These are phyloP conservation scores for Gari tellinella DNA, from an alignment of 2,888 invertebrate genomes.

Conservation along the genomic window DNA sequence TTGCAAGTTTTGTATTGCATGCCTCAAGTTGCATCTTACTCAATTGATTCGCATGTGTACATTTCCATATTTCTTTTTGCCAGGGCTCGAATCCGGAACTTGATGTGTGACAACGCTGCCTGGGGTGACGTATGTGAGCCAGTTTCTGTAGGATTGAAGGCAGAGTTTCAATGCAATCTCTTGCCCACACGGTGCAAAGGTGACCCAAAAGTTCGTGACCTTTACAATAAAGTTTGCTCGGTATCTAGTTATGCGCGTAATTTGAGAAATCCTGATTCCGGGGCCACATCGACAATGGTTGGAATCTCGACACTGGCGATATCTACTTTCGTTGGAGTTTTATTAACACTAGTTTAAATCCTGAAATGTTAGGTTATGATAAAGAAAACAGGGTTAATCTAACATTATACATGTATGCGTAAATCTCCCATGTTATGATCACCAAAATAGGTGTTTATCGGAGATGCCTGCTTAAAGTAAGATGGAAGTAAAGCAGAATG, in stretches of 20 bases:
- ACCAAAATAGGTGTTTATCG: too few species aligned
- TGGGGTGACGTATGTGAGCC: constrained; percentile 49
- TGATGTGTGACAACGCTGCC: constrained; percentile 47
- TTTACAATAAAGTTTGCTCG: constrained; percentile 42
- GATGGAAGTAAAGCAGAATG: too few species aligned
- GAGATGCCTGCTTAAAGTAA: too few species aligned
- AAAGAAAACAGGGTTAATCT: too few species aligned
- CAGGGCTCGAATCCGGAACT: constrained; percentile 47
- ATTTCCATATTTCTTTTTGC: constrained; percentile 1
- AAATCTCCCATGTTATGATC: too few species aligned
- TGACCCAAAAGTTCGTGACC: constrained; percentile 30
- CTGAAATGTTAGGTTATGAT: too few species aligned
- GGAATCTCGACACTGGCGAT: constrained; percentile 13
- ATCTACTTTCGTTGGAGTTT: constrained; percentile 9
- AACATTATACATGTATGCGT: too few species aligned
- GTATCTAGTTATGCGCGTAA: constrained; percentile 26
- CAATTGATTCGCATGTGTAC: too few species aligned
- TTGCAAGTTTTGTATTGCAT: too few species aligned
- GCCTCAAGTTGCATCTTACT: too few species aligned
- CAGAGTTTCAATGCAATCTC: constrained; percentile 56
- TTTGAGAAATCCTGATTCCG: constrained; percentile 15
- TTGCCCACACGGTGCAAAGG: constrained; percentile 45
- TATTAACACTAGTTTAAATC: too few species aligned
- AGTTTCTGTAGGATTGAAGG: constrained; percentile 47
- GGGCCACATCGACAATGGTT: constrained; percentile 6